Base-by-base conservation (phyloP, 1,140 invertebrate species). In the Drosophila aff. region DNA sequence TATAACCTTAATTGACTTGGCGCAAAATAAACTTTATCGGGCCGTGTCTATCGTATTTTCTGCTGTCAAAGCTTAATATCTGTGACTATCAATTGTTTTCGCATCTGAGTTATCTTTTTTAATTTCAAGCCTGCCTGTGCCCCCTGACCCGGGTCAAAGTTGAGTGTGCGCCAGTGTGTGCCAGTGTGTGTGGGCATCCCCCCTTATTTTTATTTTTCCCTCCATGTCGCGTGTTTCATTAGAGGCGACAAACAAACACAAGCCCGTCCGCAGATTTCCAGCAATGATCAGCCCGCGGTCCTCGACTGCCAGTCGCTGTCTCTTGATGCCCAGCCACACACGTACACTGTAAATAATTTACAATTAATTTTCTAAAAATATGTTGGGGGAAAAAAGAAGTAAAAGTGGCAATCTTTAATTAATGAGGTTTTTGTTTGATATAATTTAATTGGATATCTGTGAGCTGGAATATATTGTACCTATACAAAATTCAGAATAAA, bases 41-140 rank as follows among this genome's bases (percentile, higher is more conserved):
- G 58, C 74, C 74, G 64, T 79, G 81, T 90, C 78, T 82, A 90
- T 90, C 85, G 79, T 53, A 66, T 65, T 65, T 69, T 82, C 46
- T 62, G 81, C 85, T 89, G 85, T 89, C 85, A 89, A 89, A 85
- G 85, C 81, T 85, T 60, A 90, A 89, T 90, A 90, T 90, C 85
- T 87, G 85, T 89, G 85, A 84, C 85, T 90, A 90, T 90, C 85
- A 90, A 90, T 90, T 85, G 86, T 90, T 90, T 90, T 90, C 81
- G 76, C 78, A 87, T 87, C 86, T 89, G 85, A 89, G 81, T 90
- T 90, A 90, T 85, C 85, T 90, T 90, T 87, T 90, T 90, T 84
- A 91, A 90, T 90, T 90, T 90, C 75, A 69, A 74, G 84, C 86
- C 78, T 66, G 79, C 78, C 80, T 69, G 55, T 81, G 82, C 76